A percentile compares a stretch with the other conserved stretches of the same genome.
phyloP scores from a whole-genome alignment of 2,113 vertebrate species.

The Argyrosomus japonicus region DNA sequence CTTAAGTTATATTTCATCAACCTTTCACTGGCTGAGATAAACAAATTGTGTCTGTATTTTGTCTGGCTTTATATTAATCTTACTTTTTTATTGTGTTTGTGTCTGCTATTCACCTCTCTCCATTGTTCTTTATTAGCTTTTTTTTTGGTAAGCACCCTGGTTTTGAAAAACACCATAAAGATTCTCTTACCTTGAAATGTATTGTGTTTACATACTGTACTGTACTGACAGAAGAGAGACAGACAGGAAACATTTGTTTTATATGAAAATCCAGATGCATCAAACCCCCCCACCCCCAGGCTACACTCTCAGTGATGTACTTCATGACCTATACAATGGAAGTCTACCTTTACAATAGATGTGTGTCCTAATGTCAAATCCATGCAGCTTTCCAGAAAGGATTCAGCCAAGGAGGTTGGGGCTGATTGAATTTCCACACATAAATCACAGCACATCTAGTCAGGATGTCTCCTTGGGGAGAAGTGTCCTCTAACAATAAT shows the following conservation, averaged over 20 bases:
- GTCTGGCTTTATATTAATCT: slow-evolving; percentile 76
- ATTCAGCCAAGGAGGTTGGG: not conserved
- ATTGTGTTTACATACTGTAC: not conserved
- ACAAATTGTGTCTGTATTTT: slow-evolving; percentile 28
- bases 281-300: not conserved
- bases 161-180: slow-evolving; percentile 20
- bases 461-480: slow-evolving; percentile 31
- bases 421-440: slow-evolving; percentile 44
- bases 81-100: slow-evolving; percentile 57
- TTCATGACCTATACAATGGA: slow-evolving; percentile 12
- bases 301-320: slow-evolving; percentile 13
- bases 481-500: slow-evolving; percentile 35
- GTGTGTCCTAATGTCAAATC: slow-evolving; percentile 22
- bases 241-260: slow-evolving; percentile 22
- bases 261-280: slow-evolving; percentile 32
- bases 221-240: slow-evolving; percentile 1
- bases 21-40: slow-evolving; percentile 22
- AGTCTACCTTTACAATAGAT: slow-evolving; percentile 6
- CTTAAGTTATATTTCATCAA: slow-evolving; percentile 12
- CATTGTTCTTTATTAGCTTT: slow-evolving; percentile 54
- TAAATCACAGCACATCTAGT: slow-evolving; percentile 51
- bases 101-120: slow-evolving; percentile 15
- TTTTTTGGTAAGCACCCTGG: not conserved
- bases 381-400: slow-evolving; percentile 20
- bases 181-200: slow-evolving; percentile 5